Evolutionary conservation across 2,888 invertebrate species (phyloP), one percentile per base, ranked within the genome.

Genomic region (Gastrophysa polygoni): DNA sequence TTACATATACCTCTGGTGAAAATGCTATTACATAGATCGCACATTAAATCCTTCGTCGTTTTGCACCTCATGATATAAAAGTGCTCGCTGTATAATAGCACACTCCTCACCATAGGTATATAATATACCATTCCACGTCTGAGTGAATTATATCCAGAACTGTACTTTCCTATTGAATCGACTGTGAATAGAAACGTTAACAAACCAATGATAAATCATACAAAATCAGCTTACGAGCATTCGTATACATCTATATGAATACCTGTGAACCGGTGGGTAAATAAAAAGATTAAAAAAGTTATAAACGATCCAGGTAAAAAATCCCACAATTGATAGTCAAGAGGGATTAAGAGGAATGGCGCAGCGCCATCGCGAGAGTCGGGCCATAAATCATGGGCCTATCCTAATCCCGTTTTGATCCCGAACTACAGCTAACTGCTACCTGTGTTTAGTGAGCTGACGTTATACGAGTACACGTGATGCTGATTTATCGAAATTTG

Each of bases 251-350:
- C 58, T 68, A 66, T 68, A 72, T 69, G 71, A 72, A 72, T 78
- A 78, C 76, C 78, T 78, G 77, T 72, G 75, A 75, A 76, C 76
- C 74, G 75, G 73, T 69, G 70, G 70, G 68, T 70, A 72, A 77
- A 77, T 73, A 77, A 77, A 78, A 80, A 78, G 76, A 75, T 75
- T 75, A 74, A 70, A 69, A 74, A 77, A 38, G 75, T 77, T 75
- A 78, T 77, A 77, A 79, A 79, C 74, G 77, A 73, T 74, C 65
- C 76, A 78, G 78, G 78, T 79, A 80, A 77, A 54, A 80, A 82
- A 82, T 82, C 82, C 81, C 79, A 78, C 79, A 81, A 82, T 82
- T 82, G 81, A 82, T 82, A 80, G 81, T 79, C 78, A 72, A 70
- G 61, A 66, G 69, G 80, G 81, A 81, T 81, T 82, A 81, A 72